Conservation (phyloP, 2,797 vertebrate genomes). For the Argya squamiceps region DNA sequence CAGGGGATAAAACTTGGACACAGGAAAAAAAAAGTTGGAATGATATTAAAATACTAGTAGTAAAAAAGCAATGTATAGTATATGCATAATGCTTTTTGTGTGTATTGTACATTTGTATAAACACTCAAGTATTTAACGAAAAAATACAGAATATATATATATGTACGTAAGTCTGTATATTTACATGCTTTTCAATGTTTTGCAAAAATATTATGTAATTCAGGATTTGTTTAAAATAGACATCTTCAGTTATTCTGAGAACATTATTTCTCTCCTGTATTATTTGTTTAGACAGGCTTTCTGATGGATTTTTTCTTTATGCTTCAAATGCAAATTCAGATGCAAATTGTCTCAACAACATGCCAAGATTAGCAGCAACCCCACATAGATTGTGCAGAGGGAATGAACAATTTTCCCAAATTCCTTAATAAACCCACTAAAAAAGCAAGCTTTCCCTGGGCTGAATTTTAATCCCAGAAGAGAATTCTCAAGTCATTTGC, state of each 20-base stretch:
- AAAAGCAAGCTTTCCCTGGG: not conserved
- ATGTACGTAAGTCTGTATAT: not conserved
- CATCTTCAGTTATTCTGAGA: not conserved
- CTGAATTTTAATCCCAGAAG: not conserved
- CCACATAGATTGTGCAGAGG: not conserved
- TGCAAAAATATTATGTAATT: not conserved
- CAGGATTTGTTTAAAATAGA: not conserved
- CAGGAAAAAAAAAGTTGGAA: not conserved
- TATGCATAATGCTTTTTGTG: not conserved
- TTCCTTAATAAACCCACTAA: not conserved
- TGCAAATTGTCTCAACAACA: constrained; percentile 5
- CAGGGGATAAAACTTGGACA: not conserved
- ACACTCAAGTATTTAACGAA: not conserved
- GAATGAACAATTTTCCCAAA: not conserved
- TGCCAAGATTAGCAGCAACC: not conserved
- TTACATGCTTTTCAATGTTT: not conserved
- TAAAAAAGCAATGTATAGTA: not conserved
- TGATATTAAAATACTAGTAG: not conserved
- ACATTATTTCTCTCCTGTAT: not conserved
- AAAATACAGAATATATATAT: not conserved
- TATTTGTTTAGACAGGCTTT: not conserved
- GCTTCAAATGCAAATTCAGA: constrained; percentile 37
- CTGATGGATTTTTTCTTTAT: not conserved
- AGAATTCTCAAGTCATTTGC: not conserved
- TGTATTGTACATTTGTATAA: not conserved